Evolutionary conservation across 2,113 vertebrate genomes (phyloP), one percentile per base, ranked within the genome.

Genomic region (Crocuta crocuta): DNA sequence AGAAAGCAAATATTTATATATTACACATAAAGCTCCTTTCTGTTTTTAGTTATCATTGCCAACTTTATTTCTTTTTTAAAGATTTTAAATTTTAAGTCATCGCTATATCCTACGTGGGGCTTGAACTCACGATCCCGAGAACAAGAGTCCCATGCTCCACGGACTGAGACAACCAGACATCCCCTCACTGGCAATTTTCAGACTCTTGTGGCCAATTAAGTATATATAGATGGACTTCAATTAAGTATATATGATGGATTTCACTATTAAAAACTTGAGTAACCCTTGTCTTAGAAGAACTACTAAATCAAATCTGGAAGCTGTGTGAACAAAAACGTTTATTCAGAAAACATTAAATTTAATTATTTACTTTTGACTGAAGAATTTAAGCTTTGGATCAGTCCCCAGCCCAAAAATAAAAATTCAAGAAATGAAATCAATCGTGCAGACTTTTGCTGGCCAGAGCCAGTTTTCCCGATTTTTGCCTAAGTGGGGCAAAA

Each of bases 221-320:
- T 66, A 94, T 13, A 19, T 39, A 81, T n/a, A 39, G 39, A 39
- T 39, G 39, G 39, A 39, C 39, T 39, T 39, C 73, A 78, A 90
- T 17, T 79, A 82, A 58, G 19, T 66, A 94, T 13, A 19, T 39
- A 81, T n/a, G 43, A 86, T 50, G 86, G 71, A 70, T 70, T 66
- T 92, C 39, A 95, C n/a, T 43, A 89, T 95, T 39, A 92, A 95
- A 96, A 92, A 74, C 73, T 48, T 48, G 53, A 90, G 28, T 23
- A 82, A 28, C 23, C 45, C 73, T 10, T 92, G 39, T 94, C 31
- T 92, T 91, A 97, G 61, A 90, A 78, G 53, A 65, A 68, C 66
- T 95, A 19, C 8, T 70, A 95, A 82, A 50, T 94, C 11, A 43
- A 92, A 92, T 71, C 48, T 80, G 23, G 35, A 39, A 96, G 45